Evolutionary conservation across 2,113 vertebrate genomes (phyloP).

Genomic region (Orientallactaga bullata): DNA sequence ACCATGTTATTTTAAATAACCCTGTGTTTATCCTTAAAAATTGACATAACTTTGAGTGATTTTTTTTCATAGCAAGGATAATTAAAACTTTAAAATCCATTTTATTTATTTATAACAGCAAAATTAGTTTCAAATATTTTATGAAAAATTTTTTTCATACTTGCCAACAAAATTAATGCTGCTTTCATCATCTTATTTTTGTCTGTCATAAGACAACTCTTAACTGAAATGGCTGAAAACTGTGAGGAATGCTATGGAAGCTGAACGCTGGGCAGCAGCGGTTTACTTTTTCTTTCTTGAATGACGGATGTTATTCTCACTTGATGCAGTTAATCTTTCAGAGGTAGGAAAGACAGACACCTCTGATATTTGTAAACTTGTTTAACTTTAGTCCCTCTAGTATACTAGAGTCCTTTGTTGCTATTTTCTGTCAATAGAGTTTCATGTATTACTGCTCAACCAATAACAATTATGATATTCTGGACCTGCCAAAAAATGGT

Average conservation of each 20-base stretch:
- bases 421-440: conserved; percentile 29
- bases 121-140: no score
- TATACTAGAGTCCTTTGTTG: conserved; percentile 14
- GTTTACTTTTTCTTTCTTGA: conserved; percentile 60
- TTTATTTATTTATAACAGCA: no score
- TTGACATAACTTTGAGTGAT: no score
- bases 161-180: no score
- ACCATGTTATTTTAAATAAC: no score
- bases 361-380: conserved; percentile 2
- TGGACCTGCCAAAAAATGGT: conserved; percentile 56
- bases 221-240: conserved; percentile 62
- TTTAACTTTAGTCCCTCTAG: not conserved
- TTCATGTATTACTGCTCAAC: conserved; percentile 26
- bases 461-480: not conserved
- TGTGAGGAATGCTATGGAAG: conserved; percentile 54
- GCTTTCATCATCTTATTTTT: no score
- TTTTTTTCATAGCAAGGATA: no score
- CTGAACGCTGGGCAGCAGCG: conserved; percentile 10
- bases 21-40: no score
- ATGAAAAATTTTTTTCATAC: no score
- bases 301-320: not conserved
- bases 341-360: conserved; percentile 28
- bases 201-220: conserved; percentile 9
- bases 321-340: conserved; percentile 1
- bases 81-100: no score